Evolutionary conservation across 2,113 vertebrate genomes (phyloP).

Genomic region (Agelaius phoeniceus): DNA sequence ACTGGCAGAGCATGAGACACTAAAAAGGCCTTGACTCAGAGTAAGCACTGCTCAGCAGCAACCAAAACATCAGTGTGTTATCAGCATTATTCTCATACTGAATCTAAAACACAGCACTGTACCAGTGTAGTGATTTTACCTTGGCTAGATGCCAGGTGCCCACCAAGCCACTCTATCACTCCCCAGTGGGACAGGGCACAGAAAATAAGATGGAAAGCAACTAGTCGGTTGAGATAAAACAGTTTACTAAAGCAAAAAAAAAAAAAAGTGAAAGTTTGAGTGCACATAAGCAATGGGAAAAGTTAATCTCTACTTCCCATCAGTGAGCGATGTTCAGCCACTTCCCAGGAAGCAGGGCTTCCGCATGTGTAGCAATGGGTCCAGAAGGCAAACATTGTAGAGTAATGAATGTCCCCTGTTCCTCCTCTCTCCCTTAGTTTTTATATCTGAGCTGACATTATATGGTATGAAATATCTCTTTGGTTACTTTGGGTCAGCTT

Average conservation of each 20-base stretch:
- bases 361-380: background rate
- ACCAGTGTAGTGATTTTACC: background rate
- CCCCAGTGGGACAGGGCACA: background rate
- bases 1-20: background rate
- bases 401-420: background rate
- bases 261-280: background rate
- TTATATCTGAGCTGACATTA: background rate
- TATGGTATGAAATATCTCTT: background rate
- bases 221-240: background rate
- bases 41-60: background rate
- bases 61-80: background rate
- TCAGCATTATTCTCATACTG: background rate
- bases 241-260: background rate
- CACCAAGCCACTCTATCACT: background rate
- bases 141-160: background rate
- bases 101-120: background rate
- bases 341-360: background rate
- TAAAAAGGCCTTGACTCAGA: background rate
- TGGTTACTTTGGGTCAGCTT: background rate
- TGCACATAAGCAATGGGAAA: background rate
- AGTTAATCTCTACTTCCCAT: background rate
- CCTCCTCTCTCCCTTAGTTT: background rate
- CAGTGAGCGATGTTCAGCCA: background rate
- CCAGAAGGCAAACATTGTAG: background rate
- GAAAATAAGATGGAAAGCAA: background rate